Evolutionary conservation across 2,113 vertebrate genomes (phyloP).

Genomic region (Ictidomys tridecemlineatus): DNA sequence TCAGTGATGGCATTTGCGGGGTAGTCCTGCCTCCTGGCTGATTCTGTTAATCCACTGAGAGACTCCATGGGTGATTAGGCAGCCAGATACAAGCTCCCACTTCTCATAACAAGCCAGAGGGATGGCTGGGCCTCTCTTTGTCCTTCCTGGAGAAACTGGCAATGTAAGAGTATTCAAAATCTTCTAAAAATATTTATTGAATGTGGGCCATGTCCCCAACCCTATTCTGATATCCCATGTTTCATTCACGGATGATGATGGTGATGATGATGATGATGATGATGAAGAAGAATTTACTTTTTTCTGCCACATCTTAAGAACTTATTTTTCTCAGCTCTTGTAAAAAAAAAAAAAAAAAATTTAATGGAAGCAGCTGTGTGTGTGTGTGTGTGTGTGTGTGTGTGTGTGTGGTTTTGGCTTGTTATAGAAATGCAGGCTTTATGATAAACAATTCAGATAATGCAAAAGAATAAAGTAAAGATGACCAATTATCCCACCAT

Average conservation of each 20-base stretch:
- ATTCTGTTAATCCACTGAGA: slow-evolving; percentile 17
- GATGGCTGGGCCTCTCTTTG: not conserved
- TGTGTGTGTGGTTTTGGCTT: not conserved
- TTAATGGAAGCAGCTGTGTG: not conserved
- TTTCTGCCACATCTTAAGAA: not conserved
- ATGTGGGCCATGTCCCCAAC: not conserved
- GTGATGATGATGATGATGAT: not conserved
- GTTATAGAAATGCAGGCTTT: not conserved
- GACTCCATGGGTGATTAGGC: not conserved
- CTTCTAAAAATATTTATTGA: not conserved
- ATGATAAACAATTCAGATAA: not conserved
- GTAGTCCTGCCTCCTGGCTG: not conserved
- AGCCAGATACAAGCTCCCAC: not conserved
- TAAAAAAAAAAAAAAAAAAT: not conserved
- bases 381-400: not conserved
- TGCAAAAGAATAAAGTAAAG: slow-evolving; percentile 49
- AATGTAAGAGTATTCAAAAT: not conserved
- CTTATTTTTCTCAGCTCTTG: not conserved
- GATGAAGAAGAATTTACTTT: not conserved
- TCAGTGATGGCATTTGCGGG: not conserved
- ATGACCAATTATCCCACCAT: not conserved
- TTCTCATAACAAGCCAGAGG: not conserved
- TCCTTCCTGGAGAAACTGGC: not conserved
- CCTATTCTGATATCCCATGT: rapidly evolving
- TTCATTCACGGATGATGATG: not conserved